Evolutionary conservation across 2,113 vertebrate species (phyloP).

Genomic region (Lathamus discolor): DNA sequence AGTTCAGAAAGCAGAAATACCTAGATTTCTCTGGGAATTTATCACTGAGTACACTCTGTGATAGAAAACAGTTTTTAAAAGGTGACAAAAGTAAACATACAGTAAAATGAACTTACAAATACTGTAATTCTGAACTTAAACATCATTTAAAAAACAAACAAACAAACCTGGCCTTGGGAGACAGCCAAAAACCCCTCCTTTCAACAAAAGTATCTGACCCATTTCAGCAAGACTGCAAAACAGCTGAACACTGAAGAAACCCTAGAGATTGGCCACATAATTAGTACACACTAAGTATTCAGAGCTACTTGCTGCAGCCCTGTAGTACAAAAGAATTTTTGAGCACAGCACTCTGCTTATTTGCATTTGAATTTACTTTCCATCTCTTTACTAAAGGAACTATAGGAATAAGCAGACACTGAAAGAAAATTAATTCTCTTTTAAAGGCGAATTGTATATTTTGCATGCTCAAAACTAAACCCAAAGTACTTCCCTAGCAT

Average conservation of each 20-base stretch:
- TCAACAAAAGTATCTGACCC: neutral
- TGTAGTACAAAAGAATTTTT: slow-evolving; percentile 31
- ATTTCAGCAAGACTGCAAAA: slow-evolving; percentile 10
- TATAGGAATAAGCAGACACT: neutral
- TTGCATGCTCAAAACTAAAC: neutral
- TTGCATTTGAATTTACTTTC: slow-evolving; percentile 44
- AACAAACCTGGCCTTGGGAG: neutral
- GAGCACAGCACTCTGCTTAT: slow-evolving; percentile 15
- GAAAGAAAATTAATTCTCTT: neutral
- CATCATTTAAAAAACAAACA: neutral
- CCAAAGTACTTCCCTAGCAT: neutral
- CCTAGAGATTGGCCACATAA: slow-evolving; percentile 4
- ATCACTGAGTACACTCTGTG: neutral
- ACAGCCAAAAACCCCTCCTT: neutral
- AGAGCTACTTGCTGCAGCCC: neutral
- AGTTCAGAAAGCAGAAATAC: neutral
- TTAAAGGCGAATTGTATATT: neutral
- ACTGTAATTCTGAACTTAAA: neutral
- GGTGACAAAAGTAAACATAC: neutral
- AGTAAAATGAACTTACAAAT: neutral
- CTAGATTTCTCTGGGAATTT: neutral
- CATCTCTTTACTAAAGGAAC: slow-evolving; percentile 3
- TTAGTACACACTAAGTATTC: slow-evolving; percentile 47
- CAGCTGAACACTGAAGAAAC: neutral
- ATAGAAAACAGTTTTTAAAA: neutral